These are phyloP conservation scores for Hypomecis atomaria DNA, from an alignment of 2,888 invertebrate species.

Conservation along the genomic window DNA sequence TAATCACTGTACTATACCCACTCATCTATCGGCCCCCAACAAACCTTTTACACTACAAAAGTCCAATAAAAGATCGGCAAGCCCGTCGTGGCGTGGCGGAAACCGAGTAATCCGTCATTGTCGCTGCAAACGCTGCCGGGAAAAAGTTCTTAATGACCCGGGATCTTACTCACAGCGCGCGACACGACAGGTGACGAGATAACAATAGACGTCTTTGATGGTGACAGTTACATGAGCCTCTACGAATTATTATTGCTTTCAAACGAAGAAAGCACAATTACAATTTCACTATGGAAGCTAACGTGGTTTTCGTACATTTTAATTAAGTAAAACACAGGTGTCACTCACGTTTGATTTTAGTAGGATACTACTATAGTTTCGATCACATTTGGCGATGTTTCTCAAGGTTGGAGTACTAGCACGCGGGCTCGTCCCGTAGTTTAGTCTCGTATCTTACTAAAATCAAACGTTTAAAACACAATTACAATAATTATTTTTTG, in stretches of 20 bases:
- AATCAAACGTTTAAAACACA: no score
- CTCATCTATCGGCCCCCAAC: background rate
- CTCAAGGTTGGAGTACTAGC: no score
- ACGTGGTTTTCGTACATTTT: no score
- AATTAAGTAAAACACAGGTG: no score
- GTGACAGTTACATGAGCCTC: background rate
- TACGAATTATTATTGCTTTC: background rate
- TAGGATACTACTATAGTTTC: no score
- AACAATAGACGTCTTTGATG: background rate
- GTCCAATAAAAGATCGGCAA: constrained; percentile 45
- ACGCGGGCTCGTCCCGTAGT: no score
- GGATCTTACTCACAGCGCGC: constrained; percentile 7
- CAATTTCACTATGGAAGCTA: no score
- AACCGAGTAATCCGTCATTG: constrained; percentile 58
- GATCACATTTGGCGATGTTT: no score
- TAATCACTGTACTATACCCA: background rate
- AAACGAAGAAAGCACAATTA: no score
- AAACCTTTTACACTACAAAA: constrained; percentile 28
- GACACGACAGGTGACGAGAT: constrained; percentile 4
- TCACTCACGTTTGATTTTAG: no score
- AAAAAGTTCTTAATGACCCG: constrained; percentile 65
- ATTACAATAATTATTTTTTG: no score
- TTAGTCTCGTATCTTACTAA: no score
- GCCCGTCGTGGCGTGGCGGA: constrained; percentile 29
- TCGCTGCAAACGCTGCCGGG: constrained; percentile 55